A percentile compares a stretch with the other conserved stretches of the same genome.
phyloP scores from a whole-genome alignment of 2,797 vertebrate genomes.

The Pachyuromys duprasi region DNA sequence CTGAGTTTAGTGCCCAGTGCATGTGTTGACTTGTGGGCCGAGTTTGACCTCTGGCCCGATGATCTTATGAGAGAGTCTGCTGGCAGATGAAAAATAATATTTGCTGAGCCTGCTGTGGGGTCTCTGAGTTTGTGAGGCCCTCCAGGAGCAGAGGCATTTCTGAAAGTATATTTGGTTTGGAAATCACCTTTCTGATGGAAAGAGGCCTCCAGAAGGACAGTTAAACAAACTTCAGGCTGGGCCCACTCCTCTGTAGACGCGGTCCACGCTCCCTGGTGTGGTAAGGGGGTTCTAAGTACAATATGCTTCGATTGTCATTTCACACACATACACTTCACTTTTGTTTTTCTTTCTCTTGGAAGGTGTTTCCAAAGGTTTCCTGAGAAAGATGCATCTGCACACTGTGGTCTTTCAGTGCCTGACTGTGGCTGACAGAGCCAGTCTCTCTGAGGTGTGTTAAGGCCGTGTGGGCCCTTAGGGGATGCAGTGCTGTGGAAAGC shows the following conservation, averaged over 20 bases:
- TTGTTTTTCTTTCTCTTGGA: neutral
- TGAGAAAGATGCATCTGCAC: neutral
- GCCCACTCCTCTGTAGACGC: accelerated
- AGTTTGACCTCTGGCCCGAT: neutral
- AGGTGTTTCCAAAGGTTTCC: neutral
- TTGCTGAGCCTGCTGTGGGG: neutral
- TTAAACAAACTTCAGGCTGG: neutral
- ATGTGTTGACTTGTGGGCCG: neutral
- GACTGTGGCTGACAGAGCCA: neutral
- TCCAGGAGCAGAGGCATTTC: neutral
- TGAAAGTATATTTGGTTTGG: conserved; percentile 8
- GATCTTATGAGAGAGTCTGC: neutral
- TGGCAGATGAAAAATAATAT: neutral
- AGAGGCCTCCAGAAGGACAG: neutral
- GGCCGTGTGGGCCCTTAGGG: accelerated
- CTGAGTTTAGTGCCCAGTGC: accelerated
- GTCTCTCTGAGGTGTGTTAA: neutral
- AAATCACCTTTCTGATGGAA: conserved; percentile 43
- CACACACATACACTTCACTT: neutral
- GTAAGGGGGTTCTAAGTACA: neutral
- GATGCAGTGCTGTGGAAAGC: accelerated
- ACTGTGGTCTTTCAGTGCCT: neutral
- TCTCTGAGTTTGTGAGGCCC: neutral
- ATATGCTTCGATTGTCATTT: neutral
- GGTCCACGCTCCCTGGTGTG: neutral